Conservation (phyloP, 1,140 invertebrate genomes). For the Drosophila orosa region DNA sequence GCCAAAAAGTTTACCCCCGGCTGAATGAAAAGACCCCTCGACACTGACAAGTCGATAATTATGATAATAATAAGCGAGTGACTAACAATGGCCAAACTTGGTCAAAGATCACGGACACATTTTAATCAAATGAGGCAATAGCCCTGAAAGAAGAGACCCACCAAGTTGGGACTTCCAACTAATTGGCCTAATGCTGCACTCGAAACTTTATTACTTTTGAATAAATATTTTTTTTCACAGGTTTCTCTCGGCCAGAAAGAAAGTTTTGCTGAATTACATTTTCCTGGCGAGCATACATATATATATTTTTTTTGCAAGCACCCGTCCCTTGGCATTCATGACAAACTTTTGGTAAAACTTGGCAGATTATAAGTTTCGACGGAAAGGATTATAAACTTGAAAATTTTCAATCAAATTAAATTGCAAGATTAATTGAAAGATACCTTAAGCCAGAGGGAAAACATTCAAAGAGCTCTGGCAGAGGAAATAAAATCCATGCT, state of each 20-base stretch:
- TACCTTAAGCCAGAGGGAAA: constrained; percentile 31
- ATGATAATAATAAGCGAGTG: constrained; percentile 45
- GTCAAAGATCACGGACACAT: constrained; percentile 24
- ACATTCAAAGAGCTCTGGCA: constrained; percentile 1
- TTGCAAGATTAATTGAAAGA: constrained; percentile 50
- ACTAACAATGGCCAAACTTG: constrained; percentile 22
- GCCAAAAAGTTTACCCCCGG: constrained; percentile 17
- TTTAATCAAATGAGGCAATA: constrained; percentile 24
- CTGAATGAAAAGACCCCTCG: constrained; percentile 14
- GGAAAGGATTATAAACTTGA: constrained; percentile 43
- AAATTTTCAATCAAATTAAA: constrained; percentile 42
- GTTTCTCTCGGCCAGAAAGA: constrained; percentile 3
- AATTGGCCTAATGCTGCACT: constrained; percentile 27
- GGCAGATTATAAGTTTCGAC: constrained; percentile 40
- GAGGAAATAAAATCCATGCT: constrained; percentile 14
- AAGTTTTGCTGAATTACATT: constrained; percentile 32
- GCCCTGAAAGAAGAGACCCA: not conserved
- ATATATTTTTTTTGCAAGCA: constrained; percentile 33
- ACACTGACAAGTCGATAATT: constrained; percentile 42
- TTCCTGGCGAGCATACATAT: constrained; percentile 9
- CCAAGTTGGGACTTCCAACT: not conserved
- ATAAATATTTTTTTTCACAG: constrained; percentile 23
- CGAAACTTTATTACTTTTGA: constrained; percentile 36
- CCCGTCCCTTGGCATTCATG: constrained; percentile 2
- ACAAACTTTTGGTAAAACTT: constrained; percentile 39